Percentiles rank a stretch among this genome's conserved stretches.
Conservation (phyloP, 2,888 invertebrate species). For the Oscheius sp. region DNA sequence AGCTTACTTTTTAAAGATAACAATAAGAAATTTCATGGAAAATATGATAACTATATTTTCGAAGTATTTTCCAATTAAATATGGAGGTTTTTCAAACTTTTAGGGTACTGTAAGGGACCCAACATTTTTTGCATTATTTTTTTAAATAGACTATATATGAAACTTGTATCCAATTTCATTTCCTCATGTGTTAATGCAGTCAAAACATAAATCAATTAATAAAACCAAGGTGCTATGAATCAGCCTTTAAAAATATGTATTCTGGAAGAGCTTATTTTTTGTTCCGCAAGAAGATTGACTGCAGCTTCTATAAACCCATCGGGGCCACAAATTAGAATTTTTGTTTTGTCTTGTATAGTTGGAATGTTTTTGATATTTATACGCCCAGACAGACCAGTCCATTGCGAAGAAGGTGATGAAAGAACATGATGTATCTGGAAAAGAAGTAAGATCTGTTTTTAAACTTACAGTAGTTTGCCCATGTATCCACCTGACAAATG, state of each 20-base stretch:
- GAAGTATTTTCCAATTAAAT: too few species aligned
- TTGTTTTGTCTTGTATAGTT: not conserved
- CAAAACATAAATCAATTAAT: too few species aligned
- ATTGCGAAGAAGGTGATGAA: conserved; percentile 4
- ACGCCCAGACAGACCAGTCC: conserved; percentile 23
- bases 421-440: conserved; percentile 27
- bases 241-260: conserved; percentile 14
- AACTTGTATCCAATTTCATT: too few species aligned
- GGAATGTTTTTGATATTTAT: conserved; percentile 16
- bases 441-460: not conserved
- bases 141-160: too few species aligned
- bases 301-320: conserved; percentile 28
- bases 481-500: conserved; percentile 24
- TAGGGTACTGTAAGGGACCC: too few species aligned
- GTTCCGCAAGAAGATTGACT: not conserved
- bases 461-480: conserved; percentile 2
- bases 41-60: too few species aligned
- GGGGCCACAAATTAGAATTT: conserved; percentile 28
- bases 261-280: not conserved
- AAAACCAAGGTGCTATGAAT: not conserved
- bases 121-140: too few species aligned
- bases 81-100: too few species aligned
- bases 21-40: too few species aligned
- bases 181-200: too few species aligned
- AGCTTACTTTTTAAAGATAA: too few species aligned